Base-by-base conservation (phyloP, 2,888 invertebrate genomes). In the Ernsta delagoae region DNA sequence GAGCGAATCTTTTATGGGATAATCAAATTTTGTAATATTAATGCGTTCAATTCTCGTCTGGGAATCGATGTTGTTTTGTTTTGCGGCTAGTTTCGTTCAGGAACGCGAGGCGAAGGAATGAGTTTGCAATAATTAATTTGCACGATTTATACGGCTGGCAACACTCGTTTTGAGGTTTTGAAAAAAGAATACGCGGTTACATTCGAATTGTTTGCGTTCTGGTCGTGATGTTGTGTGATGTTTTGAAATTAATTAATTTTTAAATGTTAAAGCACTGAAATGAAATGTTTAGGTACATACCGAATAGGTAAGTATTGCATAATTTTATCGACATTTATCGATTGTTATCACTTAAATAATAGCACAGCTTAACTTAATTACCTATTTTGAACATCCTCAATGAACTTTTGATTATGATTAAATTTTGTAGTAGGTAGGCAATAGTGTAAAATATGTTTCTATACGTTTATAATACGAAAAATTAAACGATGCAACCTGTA, bases 1-100 rank as follows among this genome's bases (percentile, higher is more conserved):
- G 88, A 83, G 83, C 87, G 90, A 90, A 87, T 91, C 91, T 92
- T 93, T 93, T 92, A 93, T 90, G 87, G 89, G 90, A 92, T 92
- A 93, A 93, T 93, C 91, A 92, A 93, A 93, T 92, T 92, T 91
- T 92, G 90, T 89, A 88, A 87, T 91, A 91, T 92, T 92, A 92
- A 92, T 91, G 90, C 85, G 78, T 83, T 84, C 87, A 86, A 86
- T 89, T 88, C 86, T 83, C 78, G 83, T 82, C 82, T 82, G 83
- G 78, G 85, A 84, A 89, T 92, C 87, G 90, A 89, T 90, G 88
- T 82, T 70, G 73, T 68, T 73, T 71, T 70, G 70, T 74, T 74
- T 76, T 62, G 72, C 59, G 71, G 72, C 71, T 70, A 59, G 65
- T 67, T 31, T 31, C 65, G 59, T 48, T 54, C 43, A 12, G 59